These are phyloP conservation scores for Enteromius thamalakanensis DNA, from an alignment of 2,797 vertebrate species.

Conservation along the genomic window DNA sequence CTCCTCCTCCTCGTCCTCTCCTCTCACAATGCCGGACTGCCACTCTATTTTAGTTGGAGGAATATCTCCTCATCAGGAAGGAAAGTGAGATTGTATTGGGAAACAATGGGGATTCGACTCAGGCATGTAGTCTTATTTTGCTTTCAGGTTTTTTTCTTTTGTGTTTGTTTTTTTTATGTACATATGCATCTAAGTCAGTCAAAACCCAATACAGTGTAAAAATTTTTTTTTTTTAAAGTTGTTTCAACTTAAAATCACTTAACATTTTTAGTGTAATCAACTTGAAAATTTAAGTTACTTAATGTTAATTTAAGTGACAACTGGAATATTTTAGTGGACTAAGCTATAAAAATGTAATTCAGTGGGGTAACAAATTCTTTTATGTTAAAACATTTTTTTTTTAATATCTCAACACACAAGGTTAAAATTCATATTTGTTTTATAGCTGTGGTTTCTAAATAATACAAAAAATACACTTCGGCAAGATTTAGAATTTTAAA, in stretches of 20 bases:
- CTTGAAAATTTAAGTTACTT: too few relatives aligned
- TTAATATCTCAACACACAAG: too few relatives aligned
- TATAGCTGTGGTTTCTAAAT: not conserved
- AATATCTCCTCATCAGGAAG: constrained; percentile 79
- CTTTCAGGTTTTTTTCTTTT: too few relatives aligned
- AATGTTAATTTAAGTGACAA: too few relatives aligned
- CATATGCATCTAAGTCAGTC: not conserved
- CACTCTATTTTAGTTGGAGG: constrained; percentile 78
- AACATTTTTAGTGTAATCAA: too few relatives aligned
- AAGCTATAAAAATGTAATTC: too few relatives aligned
- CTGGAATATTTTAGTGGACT: too few relatives aligned
- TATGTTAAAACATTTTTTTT: too few relatives aligned
- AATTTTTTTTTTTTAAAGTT: too few relatives aligned
- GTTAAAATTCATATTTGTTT: not conserved
- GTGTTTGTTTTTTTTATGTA: not conserved
- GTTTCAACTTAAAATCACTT: too few relatives aligned
- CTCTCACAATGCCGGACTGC: constrained; percentile 55
- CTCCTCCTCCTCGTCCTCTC: constrained; percentile 61
- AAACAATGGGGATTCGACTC: constrained; percentile 81
- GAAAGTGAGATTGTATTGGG: constrained; percentile 88
- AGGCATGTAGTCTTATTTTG: constrained; percentile 24
- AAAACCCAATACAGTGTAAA: not conserved
- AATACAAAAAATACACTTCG: not conserved
- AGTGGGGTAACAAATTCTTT: too few relatives aligned
- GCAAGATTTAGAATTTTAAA: too few relatives aligned